Conservation (phyloP, 2,797 vertebrate genomes). For the Carapus acus region DNA sequence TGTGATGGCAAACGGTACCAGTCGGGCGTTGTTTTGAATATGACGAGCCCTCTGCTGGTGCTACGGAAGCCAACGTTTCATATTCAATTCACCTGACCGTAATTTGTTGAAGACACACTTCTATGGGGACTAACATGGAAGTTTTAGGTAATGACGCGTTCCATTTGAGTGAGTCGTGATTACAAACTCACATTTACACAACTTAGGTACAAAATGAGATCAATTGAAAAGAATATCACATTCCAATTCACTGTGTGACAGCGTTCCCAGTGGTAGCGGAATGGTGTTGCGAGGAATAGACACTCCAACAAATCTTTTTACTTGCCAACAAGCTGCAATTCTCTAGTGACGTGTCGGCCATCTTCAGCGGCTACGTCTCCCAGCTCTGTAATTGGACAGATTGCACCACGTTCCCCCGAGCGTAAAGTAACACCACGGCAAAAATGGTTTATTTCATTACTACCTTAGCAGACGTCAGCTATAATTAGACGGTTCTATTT, state of each 20-base stretch:
- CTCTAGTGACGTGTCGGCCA: conserved; percentile 39
- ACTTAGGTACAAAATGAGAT: conserved; percentile 56
- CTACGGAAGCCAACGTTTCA: conserved; percentile 29
- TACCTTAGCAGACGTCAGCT: too few species aligned
- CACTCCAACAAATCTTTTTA: conserved; percentile 41
- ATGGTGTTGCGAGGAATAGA: conserved; percentile 31
- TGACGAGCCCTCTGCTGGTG: conserved; percentile 17
- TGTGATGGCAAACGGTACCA: conserved; percentile 24
- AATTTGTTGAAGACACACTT: conserved; percentile 53
- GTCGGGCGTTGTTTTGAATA: conserved; percentile 14
- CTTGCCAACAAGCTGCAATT: conserved; percentile 34
- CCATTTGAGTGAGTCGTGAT: conserved; percentile 29
- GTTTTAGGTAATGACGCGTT: too few species aligned
- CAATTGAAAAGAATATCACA: conserved; percentile 56
- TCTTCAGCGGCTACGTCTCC: conserved; percentile 28
- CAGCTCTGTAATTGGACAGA: conserved; percentile 23
- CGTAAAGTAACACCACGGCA: too few species aligned
- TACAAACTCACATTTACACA: conserved; percentile 60
- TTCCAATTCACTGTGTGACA: conserved; percentile 53
- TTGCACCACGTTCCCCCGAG: too few species aligned
- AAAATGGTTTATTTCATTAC: too few species aligned
- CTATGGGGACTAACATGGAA: too few species aligned
- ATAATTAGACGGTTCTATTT: too few species aligned
- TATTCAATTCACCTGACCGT: conserved; percentile 41
- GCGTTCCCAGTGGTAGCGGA: conserved; percentile 43